phyloP scores from a whole-genome alignment of 2,113 vertebrate species.

The Silurus asotus region DNA sequence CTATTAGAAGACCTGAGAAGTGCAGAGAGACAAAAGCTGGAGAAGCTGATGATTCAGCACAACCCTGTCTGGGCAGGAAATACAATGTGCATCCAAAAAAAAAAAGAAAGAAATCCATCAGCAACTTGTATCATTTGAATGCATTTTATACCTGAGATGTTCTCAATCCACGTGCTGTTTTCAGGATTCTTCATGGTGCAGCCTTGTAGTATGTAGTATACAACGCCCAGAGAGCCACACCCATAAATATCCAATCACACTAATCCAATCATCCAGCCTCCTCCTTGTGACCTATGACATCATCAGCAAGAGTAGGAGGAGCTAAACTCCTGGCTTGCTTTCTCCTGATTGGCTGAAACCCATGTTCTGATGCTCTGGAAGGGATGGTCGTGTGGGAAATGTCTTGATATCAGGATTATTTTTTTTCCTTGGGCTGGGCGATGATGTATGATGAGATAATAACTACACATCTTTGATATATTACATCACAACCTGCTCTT shows the following conservation, averaged over 20 bases:
- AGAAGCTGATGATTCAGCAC: conserved; percentile 26
- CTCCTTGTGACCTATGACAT: conserved; percentile 32
- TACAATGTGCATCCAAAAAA: not conserved
- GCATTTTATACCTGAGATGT: not conserved
- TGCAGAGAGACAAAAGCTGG: not conserved
- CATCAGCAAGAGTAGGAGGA: conserved; percentile 68
- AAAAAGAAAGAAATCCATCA: not conserved
- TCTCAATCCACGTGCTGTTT: not conserved
- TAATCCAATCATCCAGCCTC: not conserved
- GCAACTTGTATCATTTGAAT: not conserved
- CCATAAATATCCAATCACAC: conserved; percentile 15
- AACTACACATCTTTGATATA: not conserved
- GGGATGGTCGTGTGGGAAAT: not conserved
- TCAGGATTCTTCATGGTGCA: not conserved
- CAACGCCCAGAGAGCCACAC: not conserved
- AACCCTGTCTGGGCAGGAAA: not conserved
- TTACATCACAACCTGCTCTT: not conserved
- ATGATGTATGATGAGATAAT: not conserved
- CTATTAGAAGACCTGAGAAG: not conserved
- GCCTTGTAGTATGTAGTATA: not conserved
- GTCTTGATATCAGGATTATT: not conserved
- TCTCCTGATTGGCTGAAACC: conserved; percentile 66
- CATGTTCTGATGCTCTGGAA: conserved; percentile 70
- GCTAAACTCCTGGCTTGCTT: conserved; percentile 32
- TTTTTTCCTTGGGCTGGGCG: no score